Conservation (phyloP, 2,888 invertebrate genomes). For the Rhaphigaster nebulosa region DNA sequence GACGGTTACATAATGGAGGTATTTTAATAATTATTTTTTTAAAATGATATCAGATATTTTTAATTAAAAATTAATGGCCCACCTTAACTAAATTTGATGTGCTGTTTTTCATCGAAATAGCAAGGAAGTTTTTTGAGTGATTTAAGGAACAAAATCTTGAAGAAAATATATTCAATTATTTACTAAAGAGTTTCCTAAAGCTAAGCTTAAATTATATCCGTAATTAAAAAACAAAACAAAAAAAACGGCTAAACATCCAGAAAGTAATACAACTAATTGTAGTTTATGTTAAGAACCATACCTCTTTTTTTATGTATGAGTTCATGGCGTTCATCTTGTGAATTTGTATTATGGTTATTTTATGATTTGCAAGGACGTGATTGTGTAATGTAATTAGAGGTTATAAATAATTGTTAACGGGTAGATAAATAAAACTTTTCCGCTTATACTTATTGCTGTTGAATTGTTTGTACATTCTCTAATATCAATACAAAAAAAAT, state of each 20-base stretch:
- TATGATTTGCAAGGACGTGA: neutral
- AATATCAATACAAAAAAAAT: neutral
- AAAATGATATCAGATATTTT: too few species aligned
- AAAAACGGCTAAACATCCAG: neutral
- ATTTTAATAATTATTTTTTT: too few species aligned
- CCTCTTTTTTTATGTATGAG: slow-evolving; percentile 27
- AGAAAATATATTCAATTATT: too few species aligned
- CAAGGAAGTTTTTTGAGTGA: too few species aligned
- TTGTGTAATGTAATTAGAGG: neutral
- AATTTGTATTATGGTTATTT: neutral
- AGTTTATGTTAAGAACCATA: neutral
- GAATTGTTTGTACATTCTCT: neutral
- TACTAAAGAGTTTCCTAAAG: neutral
- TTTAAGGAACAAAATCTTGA: too few species aligned
- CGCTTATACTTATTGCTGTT: neutral
- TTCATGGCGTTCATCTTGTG: slow-evolving; percentile 1
- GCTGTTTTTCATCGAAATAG: too few species aligned
- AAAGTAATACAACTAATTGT: neutral
- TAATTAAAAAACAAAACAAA: neutral
- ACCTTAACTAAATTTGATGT: too few species aligned
- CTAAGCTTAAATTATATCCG: neutral
- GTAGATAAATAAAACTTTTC: neutral
- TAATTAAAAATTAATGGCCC: too few species aligned
- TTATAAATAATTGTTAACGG: neutral
- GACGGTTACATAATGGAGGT: too few species aligned